phyloP scores from a whole-genome alignment of 92 coral and sea anemone genomes.

The Parazoanthus atlanticus region DNA sequence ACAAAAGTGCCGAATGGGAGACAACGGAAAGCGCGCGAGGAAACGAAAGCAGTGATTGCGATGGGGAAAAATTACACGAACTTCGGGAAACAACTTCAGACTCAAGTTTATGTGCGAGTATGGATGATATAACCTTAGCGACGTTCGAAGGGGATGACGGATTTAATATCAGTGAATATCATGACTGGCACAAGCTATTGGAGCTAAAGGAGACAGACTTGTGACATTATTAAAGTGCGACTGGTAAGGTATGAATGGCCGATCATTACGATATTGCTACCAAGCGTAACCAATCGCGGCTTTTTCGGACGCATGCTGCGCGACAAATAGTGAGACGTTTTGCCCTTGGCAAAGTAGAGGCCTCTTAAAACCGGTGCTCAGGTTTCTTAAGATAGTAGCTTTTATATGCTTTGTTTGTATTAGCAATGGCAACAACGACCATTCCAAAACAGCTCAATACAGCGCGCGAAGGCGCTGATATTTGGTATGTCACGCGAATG shows the following conservation, averaged over 20 bases:
- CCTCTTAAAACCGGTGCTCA: not conserved
- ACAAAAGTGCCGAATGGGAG: constrained; percentile 59
- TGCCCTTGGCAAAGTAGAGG: constrained; percentile 8
- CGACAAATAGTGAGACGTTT: not conserved
- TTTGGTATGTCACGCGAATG: constrained; percentile 29
- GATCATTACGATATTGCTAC: not conserved
- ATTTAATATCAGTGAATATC: constrained; percentile 7
- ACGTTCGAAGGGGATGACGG: constrained; percentile 3
- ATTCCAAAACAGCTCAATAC: not conserved
- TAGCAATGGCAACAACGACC: not conserved
- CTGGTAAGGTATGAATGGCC: not conserved
- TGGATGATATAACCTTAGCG: constrained; percentile 21
- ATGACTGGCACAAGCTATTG: constrained; percentile 27
- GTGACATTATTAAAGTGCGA: constrained; percentile 25
- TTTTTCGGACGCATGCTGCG: not conserved
- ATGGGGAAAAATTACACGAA: constrained; percentile 23
- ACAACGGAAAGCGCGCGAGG: constrained; percentile 64
- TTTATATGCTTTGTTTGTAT: not conserved
- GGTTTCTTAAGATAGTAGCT: not conserved
- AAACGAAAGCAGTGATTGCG: constrained; percentile 35
- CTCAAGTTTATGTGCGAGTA: constrained; percentile 41
- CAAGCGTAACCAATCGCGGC: constrained; percentile 13
- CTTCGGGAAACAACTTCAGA: constrained; percentile 40
- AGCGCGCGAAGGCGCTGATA: not conserved
- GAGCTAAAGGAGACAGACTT: constrained; percentile 36